Evolutionary conservation across 2,888 invertebrate genomes (phyloP), one percentile per base, ranked within the genome.

Genomic region (Myathropa florea): DNA sequence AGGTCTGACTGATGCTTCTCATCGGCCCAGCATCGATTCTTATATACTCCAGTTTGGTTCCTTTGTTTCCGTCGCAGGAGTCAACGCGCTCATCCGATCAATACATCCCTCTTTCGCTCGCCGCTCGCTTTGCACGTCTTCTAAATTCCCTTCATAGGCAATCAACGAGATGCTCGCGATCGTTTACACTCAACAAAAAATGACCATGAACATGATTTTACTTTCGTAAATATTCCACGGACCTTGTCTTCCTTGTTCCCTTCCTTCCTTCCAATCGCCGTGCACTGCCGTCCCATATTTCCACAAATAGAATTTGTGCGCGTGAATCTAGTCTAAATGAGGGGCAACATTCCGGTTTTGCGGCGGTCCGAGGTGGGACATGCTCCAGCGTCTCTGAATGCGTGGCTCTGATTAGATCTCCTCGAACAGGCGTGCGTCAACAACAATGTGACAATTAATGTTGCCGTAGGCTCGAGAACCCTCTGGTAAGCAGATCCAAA

Each of bases 1-100:
- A 81, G 75, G 83, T 84, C 89, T 88, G 87, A 89, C 89, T 89
- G 89, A 89, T 89, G 71, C 72, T 60, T 67, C 76, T 75, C 79
- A 71, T 78, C 21, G 86, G 70, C 23, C 60, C 46, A 12, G 65
- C 76, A 59, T 67, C 73, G 76, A 65, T 59, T 78, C 88, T 89
- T 89, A 89, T 89, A 89, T 89, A 89, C 88, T 71, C 77, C 67
- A 57, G 39, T 70, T 61, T 39, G 39, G 21, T n/a, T 9, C 21
- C 53, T 65, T 70, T 76, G 64, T 80, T 65, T 10, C 9, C 24
- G 12, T 18, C n/a, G 33, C 59, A 36, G 46, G 59, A 75, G 55
- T 18, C 65, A 57, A 14, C 59, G 53, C 63, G 33, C 18, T 1
- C 63, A 24, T 21, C 28, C 60, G 28, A 57, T 57, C 57, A 57